Evolutionary conservation across 2,888 invertebrate genomes (phyloP), one percentile per base, ranked within the genome.

Genomic region (Papilio gigon): DNA sequence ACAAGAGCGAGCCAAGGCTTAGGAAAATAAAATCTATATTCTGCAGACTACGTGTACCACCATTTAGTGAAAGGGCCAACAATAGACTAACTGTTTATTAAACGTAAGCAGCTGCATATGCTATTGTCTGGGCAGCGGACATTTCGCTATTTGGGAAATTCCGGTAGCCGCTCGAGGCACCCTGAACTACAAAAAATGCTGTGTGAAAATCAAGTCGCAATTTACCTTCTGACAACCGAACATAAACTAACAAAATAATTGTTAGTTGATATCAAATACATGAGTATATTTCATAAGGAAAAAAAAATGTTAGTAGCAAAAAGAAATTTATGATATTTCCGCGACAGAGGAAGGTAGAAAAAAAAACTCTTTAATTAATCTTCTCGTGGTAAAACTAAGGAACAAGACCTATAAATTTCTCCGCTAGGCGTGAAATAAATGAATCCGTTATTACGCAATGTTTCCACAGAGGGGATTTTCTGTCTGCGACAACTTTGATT

Each of bases 361-460:
- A 20, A 53, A 59, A 20, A 27, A 64, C 14, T 50, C 47, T 59
- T 64, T 64, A 69, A 69, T 69, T 61, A 65, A 69, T 65, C 56
- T 65, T 20, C 56, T 12, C 30, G 50, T 44, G 56, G 53, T 65
- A 42, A 65, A 65, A 69, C 61, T 61, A 69, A 56, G 56, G 56
- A 65, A 61, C 63, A 53, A 53, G 60, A 42, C 53, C 60, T 59
- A 69, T 69, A 69, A 69, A 69, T 68, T 65, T 65, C 22, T 74
- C 72, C 56, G 70, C 64, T 76, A 73, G 80, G 82, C 80, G 86
- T 85, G 81, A 86, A 87, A 89, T 89, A 89, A 88, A 88, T 89
- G 87, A 88, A 89, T 86, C 86, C 84, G 86, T 87, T 87, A 88
- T 85, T 82, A 87, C 86, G 81, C 80, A 82, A 79, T 86, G 85